Conservation (phyloP, 2,113 vertebrate genomes). For the Apus apus region DNA sequence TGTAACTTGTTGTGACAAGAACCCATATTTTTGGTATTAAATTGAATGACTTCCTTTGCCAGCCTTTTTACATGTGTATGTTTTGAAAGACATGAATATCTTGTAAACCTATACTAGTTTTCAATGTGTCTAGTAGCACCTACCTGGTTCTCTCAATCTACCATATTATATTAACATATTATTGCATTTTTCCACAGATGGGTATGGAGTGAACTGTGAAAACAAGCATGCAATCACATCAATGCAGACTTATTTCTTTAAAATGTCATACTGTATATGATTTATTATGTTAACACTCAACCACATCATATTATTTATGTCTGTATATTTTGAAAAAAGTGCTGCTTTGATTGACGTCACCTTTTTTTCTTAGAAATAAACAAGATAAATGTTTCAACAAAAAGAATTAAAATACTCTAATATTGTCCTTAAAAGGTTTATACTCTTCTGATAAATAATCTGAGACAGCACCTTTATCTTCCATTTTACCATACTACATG, state of each 20-base stretch:
- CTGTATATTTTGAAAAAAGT: slow-evolving; percentile 84
- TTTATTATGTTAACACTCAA: slow-evolving; percentile 89
- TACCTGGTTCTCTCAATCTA: slow-evolving; percentile 86
- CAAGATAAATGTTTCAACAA: slow-evolving; percentile 79
- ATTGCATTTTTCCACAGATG: slow-evolving; percentile 88
- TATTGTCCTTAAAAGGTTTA: slow-evolving; percentile 77
- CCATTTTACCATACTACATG: slow-evolving; percentile 71
- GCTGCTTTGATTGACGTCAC: slow-evolving; percentile 82
- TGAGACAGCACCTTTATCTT: slow-evolving; percentile 79
- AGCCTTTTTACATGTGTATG: slow-evolving; percentile 71
- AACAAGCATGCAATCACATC: slow-evolving; percentile 89
- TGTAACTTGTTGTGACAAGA: slow-evolving; percentile 65
- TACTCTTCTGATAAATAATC: slow-evolving; percentile 82
- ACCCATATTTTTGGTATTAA: slow-evolving; percentile 75
- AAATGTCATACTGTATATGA: slow-evolving; percentile 88
- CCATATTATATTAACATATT: slow-evolving; percentile 87
- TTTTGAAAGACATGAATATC: slow-evolving; percentile 79
- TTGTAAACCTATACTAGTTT: slow-evolving; percentile 84
- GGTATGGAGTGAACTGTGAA: slow-evolving; percentile 82
- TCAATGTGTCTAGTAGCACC: slow-evolving; percentile 85
- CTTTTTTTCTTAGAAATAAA: slow-evolving; percentile 80
- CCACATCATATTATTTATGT: slow-evolving; percentile 86
- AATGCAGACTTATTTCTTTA: slow-evolving; percentile 88
- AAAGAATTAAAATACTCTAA: slow-evolving; percentile 78
- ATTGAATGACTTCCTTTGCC: slow-evolving; percentile 73